Conservation (phyloP, 2,797 vertebrate species). For the Amblyopsis hoosieri region DNA sequence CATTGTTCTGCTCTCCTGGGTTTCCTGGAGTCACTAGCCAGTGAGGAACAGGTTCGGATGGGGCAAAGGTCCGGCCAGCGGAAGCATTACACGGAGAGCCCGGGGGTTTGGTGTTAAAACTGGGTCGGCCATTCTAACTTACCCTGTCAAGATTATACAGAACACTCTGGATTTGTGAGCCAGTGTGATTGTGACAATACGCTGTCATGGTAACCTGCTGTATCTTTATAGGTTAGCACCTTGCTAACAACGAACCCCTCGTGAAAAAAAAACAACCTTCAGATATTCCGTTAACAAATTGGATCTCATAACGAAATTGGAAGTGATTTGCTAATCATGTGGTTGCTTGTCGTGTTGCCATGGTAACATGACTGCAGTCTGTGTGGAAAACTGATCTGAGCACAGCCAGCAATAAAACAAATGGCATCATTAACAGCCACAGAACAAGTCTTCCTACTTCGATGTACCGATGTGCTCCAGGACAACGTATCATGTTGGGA, state of each 20-base stretch:
- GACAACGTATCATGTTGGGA: background rate
- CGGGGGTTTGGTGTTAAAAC: too few relatives aligned
- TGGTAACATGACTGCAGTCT: background rate
- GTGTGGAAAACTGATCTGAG: conserved; percentile 35
- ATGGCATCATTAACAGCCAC: conserved; percentile 43
- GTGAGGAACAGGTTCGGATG: background rate
- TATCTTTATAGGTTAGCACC: too few relatives aligned
- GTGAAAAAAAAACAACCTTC: too few relatives aligned
- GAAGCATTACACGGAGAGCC: too few relatives aligned
- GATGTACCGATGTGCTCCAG: conserved; percentile 26
- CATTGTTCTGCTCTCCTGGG: background rate
- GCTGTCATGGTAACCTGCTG: too few relatives aligned
- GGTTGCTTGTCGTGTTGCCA: background rate
- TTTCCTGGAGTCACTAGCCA: background rate
- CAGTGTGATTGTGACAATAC: too few relatives aligned
- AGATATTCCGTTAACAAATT: too few relatives aligned
- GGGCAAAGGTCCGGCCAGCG: background rate
- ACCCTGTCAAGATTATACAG: too few relatives aligned
- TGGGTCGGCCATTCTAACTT: too few relatives aligned
- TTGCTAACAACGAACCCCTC: too few relatives aligned
- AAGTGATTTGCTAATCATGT: background rate
- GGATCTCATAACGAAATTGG: too few relatives aligned
- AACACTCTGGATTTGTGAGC: too few relatives aligned
- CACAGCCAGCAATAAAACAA: conserved; percentile 60
- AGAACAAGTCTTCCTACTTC: conserved; percentile 74